Conservation (phyloP, 2,797 vertebrate species). For the Pseudochaenichthys georgianus region DNA sequence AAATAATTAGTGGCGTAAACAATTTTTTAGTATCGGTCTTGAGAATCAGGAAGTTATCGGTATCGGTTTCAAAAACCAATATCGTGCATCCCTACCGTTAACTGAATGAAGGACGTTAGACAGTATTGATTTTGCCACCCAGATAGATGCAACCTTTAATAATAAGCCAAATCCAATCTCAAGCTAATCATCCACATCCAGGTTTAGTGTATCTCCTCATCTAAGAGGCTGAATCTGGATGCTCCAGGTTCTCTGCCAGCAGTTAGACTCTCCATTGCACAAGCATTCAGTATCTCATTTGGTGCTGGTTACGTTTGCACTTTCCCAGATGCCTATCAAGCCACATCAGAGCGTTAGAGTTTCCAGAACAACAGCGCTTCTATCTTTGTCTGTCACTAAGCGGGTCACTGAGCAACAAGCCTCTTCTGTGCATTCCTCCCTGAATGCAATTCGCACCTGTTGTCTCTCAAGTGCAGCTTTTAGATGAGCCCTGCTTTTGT, state of each 20-base stretch:
- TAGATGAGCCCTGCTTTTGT: slow-evolving; percentile 64
- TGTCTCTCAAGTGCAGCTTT: slow-evolving; percentile 56
- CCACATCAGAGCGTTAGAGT: slow-evolving; percentile 58
- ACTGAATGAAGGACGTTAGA: background rate
- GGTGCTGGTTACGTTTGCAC: slow-evolving; percentile 28
- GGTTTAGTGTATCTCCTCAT: background rate
- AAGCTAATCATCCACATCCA: background rate
- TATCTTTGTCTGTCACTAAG: slow-evolving; percentile 56
- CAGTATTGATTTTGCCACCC: background rate
- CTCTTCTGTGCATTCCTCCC: slow-evolving; percentile 47
- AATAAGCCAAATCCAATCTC: background rate
- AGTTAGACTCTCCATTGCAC: slow-evolving; percentile 5
- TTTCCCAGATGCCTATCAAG: slow-evolving; percentile 55
- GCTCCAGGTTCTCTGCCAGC: background rate
- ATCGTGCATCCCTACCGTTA: background rate
- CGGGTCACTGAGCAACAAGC: slow-evolving; percentile 49
- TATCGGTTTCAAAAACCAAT: too few relatives aligned
- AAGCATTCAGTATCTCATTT: slow-evolving; percentile 26
- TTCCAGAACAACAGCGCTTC: slow-evolving; percentile 60
- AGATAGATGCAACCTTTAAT: background rate
- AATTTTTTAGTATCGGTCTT: too few relatives aligned
- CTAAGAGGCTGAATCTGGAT: slow-evolving; percentile 6
- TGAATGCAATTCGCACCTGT: slow-evolving; percentile 65
- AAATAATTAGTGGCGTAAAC: too few relatives aligned
- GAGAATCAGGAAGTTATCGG: too few relatives aligned